Conservation (phyloP, 2,797 vertebrate genomes). For the Poeciliopsis turneri region DNA sequence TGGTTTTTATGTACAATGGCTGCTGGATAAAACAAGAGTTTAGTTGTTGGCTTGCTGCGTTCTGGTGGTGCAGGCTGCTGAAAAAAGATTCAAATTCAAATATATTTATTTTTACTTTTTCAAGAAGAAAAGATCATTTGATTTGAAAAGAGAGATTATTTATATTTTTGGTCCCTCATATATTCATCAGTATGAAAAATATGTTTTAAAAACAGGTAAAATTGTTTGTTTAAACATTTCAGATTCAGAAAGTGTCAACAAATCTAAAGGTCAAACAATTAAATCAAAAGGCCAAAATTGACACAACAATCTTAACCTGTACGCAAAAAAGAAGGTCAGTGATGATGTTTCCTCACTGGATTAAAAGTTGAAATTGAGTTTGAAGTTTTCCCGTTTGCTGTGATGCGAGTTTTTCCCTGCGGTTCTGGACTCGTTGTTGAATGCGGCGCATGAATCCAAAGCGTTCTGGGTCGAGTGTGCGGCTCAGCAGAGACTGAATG, state of each 20-base stretch:
- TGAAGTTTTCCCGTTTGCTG: no score
- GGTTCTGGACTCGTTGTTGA: not conserved
- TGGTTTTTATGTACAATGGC: no score
- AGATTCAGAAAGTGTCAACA: not conserved
- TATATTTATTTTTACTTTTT: not conserved
- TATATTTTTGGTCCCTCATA: not conserved
- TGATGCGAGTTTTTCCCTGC: no score
- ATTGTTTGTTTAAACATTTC: not conserved
- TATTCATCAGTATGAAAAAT: not conserved
- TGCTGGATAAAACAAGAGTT: no score
- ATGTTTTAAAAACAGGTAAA: not conserved
- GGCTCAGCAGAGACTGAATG: constrained; percentile 24
- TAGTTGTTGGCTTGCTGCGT: no score
- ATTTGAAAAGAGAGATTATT: not conserved
- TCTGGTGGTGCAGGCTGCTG: not conserved
- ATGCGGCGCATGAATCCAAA: constrained; percentile 40
- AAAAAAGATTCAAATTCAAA: not conserved
- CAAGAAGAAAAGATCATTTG: no score
- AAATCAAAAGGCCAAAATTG: not conserved
- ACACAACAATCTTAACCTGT: not conserved
- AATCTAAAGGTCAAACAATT: not conserved
- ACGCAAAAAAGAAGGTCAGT: not conserved
- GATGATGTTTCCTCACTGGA: not conserved
- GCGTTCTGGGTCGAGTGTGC: constrained; percentile 22
- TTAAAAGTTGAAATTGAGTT: not conserved